These are phyloP conservation scores for Laticauda colubrina DNA, from an alignment of 2,113 vertebrate genomes.

Conservation along the genomic window DNA sequence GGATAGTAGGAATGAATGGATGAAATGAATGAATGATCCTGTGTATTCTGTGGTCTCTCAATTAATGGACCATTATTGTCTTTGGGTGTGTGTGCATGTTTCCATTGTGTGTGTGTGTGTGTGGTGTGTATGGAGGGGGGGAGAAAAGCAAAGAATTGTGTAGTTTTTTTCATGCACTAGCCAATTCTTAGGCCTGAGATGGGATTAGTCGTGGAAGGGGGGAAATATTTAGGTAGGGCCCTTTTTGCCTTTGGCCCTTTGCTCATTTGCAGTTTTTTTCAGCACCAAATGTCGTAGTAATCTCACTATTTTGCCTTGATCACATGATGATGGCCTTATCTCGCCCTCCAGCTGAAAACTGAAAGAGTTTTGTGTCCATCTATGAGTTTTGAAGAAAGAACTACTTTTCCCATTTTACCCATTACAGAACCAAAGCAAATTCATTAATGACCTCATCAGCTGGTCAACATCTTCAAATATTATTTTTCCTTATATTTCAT, in stretches of 20 bases:
- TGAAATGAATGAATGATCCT: not conserved
- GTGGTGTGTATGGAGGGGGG: not conserved
- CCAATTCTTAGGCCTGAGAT: not conserved
- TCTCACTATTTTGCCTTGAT: not conserved
- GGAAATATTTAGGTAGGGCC: not conserved
- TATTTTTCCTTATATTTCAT: not conserved
- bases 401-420: not conserved
- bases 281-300: not conserved
- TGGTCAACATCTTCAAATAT: not conserved
- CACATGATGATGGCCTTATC: not conserved
- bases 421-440: not conserved
- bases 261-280: not conserved
- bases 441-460: not conserved
- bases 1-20: not conserved
- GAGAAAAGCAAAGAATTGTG: not conserved
- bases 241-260: not conserved
- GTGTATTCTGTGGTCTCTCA: not conserved
- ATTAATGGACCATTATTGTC: slow-evolving; percentile 8
- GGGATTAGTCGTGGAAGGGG: not conserved
- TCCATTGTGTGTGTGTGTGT: not conserved
- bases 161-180: not conserved
- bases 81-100: not conserved
- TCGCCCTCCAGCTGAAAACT: not conserved
- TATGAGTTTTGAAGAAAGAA: not conserved
- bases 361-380: not conserved